These are phyloP conservation scores for Siderastrea radians DNA, from an alignment of 92 coral and sea anemone species.

Conservation along the genomic window DNA sequence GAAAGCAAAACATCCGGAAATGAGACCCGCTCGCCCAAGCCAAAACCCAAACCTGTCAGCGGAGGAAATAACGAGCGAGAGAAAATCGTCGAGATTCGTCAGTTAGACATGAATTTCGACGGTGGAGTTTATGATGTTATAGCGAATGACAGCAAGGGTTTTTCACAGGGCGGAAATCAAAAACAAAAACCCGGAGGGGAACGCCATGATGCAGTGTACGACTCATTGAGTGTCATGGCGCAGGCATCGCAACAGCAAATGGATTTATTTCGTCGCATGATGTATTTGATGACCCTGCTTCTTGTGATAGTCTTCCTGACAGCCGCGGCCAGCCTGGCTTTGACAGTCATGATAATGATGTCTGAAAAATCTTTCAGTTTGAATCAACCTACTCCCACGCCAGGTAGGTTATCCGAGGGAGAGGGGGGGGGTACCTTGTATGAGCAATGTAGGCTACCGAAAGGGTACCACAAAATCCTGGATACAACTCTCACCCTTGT, in stretches of 20 bases:
- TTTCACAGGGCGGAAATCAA: too few relatives aligned
- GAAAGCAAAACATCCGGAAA: background rate
- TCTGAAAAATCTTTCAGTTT: background rate
- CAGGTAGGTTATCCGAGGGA: background rate
- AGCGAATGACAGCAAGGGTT: background rate
- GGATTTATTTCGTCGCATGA: background rate
- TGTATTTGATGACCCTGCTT: background rate
- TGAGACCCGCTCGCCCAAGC: background rate
- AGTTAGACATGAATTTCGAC: slow-evolving; percentile 4
- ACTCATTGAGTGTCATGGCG: background rate
- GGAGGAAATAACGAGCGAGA: background rate
- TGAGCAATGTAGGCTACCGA: too few relatives aligned
- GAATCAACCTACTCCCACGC: background rate
- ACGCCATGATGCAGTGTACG: background rate
- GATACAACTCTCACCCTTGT: too few relatives aligned
- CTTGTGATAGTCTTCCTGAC: background rate
- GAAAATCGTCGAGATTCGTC: slow-evolving; percentile 28
- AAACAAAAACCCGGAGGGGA: background rate
- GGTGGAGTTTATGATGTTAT: background rate
- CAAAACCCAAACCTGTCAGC: background rate
- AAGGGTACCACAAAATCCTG: too few relatives aligned
- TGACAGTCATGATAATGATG: background rate
- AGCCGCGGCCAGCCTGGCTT: slow-evolving; percentile 1
- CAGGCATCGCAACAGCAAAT: slow-evolving; percentile 4
- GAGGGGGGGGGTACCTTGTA: too few relatives aligned